Conservation (phyloP, 2,797 vertebrate species). For the Eidolon dupreanum region DNA sequence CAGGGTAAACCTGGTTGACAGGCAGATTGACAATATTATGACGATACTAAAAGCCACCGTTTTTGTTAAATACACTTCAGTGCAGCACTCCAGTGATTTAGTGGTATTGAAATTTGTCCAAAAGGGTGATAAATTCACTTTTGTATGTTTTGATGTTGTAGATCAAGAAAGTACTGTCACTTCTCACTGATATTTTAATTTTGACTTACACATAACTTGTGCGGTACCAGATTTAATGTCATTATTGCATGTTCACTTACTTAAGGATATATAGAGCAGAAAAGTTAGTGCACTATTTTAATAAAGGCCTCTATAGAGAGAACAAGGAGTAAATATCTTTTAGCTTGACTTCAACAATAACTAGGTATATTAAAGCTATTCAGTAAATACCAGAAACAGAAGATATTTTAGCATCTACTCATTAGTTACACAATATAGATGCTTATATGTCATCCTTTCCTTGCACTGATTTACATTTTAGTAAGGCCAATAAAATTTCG, state of each 20-base stretch:
- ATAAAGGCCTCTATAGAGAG: background rate
- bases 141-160: background rate
- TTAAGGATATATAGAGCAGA: background rate
- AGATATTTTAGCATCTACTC: background rate
- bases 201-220: background rate
- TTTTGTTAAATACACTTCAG: background rate
- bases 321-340: background rate
- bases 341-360: background rate
- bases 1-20: background rate
- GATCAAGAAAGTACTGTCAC: background rate
- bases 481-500: background rate
- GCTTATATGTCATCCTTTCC: background rate
- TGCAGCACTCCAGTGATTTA: background rate
- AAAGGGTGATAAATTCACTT: background rate
- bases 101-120: conserved; percentile 1
- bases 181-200: background rate
- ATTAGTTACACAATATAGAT: background rate
- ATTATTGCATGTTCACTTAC: background rate
- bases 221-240: background rate
- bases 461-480: background rate
- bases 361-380: background rate
- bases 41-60: background rate
- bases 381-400: background rate
- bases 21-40: background rate
- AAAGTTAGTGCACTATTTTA: background rate